These are phyloP conservation scores for Tenrec ecaudatus DNA, from an alignment of 2,113 vertebrate genomes.

Conservation along the genomic window DNA sequence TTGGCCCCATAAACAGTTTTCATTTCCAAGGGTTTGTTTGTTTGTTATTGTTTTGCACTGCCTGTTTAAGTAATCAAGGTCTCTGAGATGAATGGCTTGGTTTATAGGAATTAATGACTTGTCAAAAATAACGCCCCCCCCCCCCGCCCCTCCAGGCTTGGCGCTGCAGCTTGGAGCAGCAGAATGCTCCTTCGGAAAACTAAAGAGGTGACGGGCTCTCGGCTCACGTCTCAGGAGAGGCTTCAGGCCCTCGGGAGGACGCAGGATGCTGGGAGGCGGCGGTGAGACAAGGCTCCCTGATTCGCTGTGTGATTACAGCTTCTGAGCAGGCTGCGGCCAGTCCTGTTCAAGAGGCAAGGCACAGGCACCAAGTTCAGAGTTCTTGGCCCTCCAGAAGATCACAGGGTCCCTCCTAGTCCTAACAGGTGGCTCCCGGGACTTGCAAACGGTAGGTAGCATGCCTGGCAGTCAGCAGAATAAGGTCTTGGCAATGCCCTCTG, in stretches of 20 bases:
- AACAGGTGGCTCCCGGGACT: neutral
- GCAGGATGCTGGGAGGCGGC: too few relatives aligned
- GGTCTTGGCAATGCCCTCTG: neutral
- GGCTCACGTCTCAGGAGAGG: neutral
- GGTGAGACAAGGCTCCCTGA: fast-evolving
- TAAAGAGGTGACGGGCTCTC: neutral
- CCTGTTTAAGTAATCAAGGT: constrained; percentile 35
- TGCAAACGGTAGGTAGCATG: neutral
- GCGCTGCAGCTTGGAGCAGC: neutral
- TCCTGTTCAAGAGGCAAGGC: neutral
- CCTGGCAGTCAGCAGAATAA: neutral
- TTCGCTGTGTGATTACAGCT: neutral
- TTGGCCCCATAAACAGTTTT: neutral
- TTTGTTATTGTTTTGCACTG: neutral
- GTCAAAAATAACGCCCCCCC: neutral
- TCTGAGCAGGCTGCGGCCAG: neutral
- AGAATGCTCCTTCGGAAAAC: neutral
- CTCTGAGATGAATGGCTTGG: constrained; percentile 58
- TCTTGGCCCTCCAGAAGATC: neutral
- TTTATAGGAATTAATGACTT: constrained; percentile 67
- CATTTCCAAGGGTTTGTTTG: neutral
- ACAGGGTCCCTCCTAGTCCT: neutral
- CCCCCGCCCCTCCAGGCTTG: too few relatives aligned
- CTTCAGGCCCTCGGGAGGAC: neutral
- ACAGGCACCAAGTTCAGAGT: neutral